phyloP scores from a whole-genome alignment of 1,140 invertebrate species.

The Philotrypesis tridentata region DNA sequence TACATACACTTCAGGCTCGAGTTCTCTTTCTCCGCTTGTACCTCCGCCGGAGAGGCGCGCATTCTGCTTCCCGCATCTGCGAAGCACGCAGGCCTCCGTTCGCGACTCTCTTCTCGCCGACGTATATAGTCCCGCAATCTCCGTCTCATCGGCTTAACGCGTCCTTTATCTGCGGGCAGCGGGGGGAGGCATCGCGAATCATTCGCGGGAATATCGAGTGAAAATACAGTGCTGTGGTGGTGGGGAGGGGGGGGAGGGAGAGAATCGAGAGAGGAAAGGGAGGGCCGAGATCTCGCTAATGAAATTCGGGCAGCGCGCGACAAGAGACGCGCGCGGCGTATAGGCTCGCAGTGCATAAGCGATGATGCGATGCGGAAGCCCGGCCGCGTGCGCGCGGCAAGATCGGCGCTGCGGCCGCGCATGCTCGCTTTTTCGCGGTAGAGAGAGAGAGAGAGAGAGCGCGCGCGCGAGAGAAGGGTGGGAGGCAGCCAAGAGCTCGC shows the following conservation, averaged over 20 bases:
- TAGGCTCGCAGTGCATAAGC: neutral
- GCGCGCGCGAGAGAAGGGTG: neutral
- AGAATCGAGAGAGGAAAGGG: too few species aligned
- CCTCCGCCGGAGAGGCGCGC: too few species aligned
- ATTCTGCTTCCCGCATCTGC: neutral
- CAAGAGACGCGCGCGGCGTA: neutral
- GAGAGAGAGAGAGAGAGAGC: too few species aligned
- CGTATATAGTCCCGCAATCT: conserved; percentile 1
- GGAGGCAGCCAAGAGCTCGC: neutral
- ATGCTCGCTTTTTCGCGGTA: neutral
- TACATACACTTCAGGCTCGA: conserved; percentile 43
- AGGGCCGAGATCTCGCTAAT: too few species aligned
- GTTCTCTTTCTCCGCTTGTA: neutral
- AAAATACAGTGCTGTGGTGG: too few species aligned
- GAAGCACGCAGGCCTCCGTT: too few species aligned
- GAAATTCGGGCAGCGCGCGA: too few species aligned
- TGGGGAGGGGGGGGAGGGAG: too few species aligned
- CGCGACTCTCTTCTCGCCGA: too few species aligned
- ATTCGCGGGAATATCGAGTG: neutral
- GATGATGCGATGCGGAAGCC: neutral
- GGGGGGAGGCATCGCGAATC: neutral
- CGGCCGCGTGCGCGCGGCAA: neutral
- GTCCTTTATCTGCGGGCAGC: neutral
- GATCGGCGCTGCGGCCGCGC: conserved; percentile 3
- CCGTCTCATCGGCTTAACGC: conserved; percentile 8